Evolutionary conservation across 2,113 vertebrate species (phyloP), one percentile per base, ranked within the genome.

Genomic region (Tonatia bakeri): DNA sequence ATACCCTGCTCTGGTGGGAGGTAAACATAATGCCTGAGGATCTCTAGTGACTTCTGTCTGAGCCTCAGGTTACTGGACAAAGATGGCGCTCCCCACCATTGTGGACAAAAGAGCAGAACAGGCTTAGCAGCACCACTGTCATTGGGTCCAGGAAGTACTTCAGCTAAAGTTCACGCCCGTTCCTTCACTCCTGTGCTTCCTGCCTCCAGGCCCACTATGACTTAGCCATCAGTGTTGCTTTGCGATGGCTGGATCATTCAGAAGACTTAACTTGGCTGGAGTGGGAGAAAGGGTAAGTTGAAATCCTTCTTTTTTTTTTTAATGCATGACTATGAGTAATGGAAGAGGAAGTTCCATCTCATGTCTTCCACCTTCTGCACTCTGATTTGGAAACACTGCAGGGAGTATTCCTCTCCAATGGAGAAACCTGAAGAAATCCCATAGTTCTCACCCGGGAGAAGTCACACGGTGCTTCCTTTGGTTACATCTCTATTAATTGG

Each of bases 191-290:
- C 70, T 82, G 26, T 69, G 33, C n/a, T 76, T 54, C 38, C 88
- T 64, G 17, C 52, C 96, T 97, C 17, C 95, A 99, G 99, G 98
- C 98, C 43, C 99, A 99, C 98, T 99, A 99, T 92, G 99, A 98
- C 96, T 98, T 99, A 92, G 99, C 99, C 45, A 95, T 99, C 86
- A 98, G 81, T 36, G 98, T 98, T 67, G 99, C 99, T 90, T 97
- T 99, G 54, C 98, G 98, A 95, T 99, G 99, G 99, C 82, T 99
- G 86, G 97, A 97, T 92, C 98, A 92, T 90, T 98, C 98, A 20
- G 97, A 98, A 96, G 98, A 95, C 82, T 94, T 96, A 2, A 92
- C 96, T 59, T 87, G 96, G 59, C 94, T 98, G 22, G 96, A 98
- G 86, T 97, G 96, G 97, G 96, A 98, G 90, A 93, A 98, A 93